Conservation (phyloP, 2,888 invertebrate genomes). For the Electrophaes corylata region DNA sequence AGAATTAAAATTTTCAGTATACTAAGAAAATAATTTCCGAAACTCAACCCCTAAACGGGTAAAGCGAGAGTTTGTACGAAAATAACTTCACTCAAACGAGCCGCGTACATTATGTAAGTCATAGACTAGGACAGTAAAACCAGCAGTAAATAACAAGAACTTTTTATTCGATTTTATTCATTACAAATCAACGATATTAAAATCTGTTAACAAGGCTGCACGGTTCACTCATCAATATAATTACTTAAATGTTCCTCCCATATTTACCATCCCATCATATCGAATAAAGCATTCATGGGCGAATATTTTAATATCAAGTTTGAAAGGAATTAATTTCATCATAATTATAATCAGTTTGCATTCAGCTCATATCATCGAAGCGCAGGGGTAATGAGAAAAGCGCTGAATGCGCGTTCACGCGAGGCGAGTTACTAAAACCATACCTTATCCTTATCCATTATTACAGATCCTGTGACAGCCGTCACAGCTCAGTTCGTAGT, state of each 20-base stretch:
- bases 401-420: neutral
- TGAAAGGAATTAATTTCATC: conserved; percentile 20
- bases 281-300: conserved; percentile 11
- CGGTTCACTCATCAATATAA: conserved; percentile 5
- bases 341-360: conserved; percentile 20
- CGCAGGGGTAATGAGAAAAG: conserved; percentile 14
- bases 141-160: too few relatives aligned
- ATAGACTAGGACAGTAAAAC: too few relatives aligned
- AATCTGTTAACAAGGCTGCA: neutral
- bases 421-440: neutral
- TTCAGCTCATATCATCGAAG: conserved; percentile 7
- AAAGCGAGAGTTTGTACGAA: too few relatives aligned
- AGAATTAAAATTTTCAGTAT: too few relatives aligned
- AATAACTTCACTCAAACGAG: too few relatives aligned
- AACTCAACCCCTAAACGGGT: too few relatives aligned
- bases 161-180: neutral
- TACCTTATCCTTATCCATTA: too few relatives aligned
- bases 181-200: neutral
- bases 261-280: conserved; percentile 11
- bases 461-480: too few relatives aligned
- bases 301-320: conserved; percentile 17
- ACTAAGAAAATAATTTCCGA: too few relatives aligned
- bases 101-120: too few relatives aligned
- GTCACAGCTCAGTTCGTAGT: too few relatives aligned
- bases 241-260: neutral